A percentile compares a stretch with the other conserved stretches of the same genome.
These are phyloP conservation scores for Agrotis segetum DNA, from an alignment of 2,888 invertebrate genomes.

Conservation along the genomic window DNA sequence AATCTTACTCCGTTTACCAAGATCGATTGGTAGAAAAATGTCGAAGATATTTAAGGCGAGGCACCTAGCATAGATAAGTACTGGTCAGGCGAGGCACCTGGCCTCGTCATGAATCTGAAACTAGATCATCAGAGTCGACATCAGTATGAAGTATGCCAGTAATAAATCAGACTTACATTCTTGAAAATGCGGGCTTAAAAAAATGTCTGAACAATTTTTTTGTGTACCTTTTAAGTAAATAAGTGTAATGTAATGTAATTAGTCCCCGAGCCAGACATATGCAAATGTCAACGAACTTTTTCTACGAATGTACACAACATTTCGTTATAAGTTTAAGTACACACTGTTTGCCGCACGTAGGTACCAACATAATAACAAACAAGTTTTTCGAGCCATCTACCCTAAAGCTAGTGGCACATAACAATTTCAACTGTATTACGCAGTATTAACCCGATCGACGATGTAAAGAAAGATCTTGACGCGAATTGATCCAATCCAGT, in stretches of 20 bases:
- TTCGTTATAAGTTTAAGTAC: slow-evolving; percentile 8
- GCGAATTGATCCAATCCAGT: slow-evolving; percentile 31
- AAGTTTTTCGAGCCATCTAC: slow-evolving; percentile 13
- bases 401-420: slow-evolving; percentile 28
- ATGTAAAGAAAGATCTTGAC: slow-evolving; percentile 29
- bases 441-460: slow-evolving; percentile 20
- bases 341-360: not conserved
- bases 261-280: slow-evolving; percentile 22
- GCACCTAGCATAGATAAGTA: too few species aligned
- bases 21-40: slow-evolving; percentile 3
- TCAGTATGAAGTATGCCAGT: slow-evolving; percentile 13
- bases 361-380: slow-evolving; percentile 8
- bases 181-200: not conserved
- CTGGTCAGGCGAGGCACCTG: not conserved
- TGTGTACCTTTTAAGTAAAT: not conserved
- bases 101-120: slow-evolving; percentile 19
- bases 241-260: slow-evolving; percentile 14
- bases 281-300: slow-evolving; percentile 41
- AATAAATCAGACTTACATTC: slow-evolving; percentile 22
- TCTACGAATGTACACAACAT: slow-evolving; percentile 8
- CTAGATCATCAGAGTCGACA: slow-evolving; percentile 13
- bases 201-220: not conserved
- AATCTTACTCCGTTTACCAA: not conserved
- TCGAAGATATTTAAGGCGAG: slow-evolving; percentile 5
- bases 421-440: slow-evolving; percentile 34